Evolutionary conservation across 1,140 invertebrate genomes (phyloP).

Genomic region (Chironomus tepperi): DNA sequence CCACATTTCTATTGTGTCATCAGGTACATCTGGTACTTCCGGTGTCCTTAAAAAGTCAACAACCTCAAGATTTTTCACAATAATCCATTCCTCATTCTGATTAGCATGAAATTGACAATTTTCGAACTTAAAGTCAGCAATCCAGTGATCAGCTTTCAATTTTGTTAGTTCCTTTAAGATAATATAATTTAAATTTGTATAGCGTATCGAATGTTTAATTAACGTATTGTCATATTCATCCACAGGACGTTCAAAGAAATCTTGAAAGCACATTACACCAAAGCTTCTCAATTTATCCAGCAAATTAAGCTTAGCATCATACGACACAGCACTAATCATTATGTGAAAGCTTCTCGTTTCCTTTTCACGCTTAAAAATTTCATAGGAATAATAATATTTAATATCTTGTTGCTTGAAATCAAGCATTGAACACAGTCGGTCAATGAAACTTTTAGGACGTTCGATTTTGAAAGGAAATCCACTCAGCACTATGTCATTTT

Average conservation of each 20-base stretch:
- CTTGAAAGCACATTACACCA: neutral
- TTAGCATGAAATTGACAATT: neutral
- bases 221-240: neutral
- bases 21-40: neutral
- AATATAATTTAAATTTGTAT: conserved; percentile 19
- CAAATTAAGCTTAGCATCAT: neutral
- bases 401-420: neutral
- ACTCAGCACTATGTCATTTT: neutral
- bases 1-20: neutral
- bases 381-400: conserved; percentile 4
- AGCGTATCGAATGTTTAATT: neutral
- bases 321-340: neutral
- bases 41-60: neutral
- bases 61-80: neutral
- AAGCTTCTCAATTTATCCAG: neutral
- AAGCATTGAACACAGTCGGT: neutral
- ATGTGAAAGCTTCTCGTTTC: neutral
- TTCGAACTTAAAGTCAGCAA: neutral
- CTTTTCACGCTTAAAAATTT: neutral
- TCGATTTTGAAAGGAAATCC: conserved; percentile 17
- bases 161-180: neutral
- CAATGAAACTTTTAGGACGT: neutral
- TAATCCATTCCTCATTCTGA: neutral
- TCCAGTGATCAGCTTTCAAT: neutral
- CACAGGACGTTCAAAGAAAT: conserved; percentile 3